Base-by-base conservation (phyloP, 2,113 vertebrate species). In the Poeciliopsis prolifica region DNA sequence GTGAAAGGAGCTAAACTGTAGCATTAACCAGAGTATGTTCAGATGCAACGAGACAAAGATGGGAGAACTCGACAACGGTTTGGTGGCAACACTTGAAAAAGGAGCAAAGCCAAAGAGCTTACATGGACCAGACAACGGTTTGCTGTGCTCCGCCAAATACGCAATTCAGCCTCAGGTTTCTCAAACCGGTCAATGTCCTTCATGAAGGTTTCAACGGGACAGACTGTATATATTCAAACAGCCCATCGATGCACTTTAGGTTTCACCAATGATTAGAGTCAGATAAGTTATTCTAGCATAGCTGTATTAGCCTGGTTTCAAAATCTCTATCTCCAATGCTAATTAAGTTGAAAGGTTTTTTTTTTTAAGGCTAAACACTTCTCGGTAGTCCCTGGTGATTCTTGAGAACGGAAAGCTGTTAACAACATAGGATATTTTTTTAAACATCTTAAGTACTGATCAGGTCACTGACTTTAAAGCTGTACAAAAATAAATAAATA, bases 1-100 rank as follows among this genome's bases (percentile, higher is more conserved):
- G 91, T 91, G 86, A 94, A 83, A 92, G 89, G 74, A 90, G 82
- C 74, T 63, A 75, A 44, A 82, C 84, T 61, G 76, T 76, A 78
- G 68, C 72, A 54, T 79, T 72, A 65, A 67, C 15, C 30, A 30
- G 26, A 69, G 61, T 60, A 24, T 24, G 28, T 5, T 69, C 61
- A 74, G 24, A 65, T 9, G 61, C 40, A 74, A 28, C 14, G 75
- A 76, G 67, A 70, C 69, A 44, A 51, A 66, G 44, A 48, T 1
- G 17, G 17, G 44, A 22, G 14, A 24, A 51, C 28, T 30, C 69
- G 74, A 61, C 51, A 70, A 65, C 29, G 68, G 77, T 82, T 48
- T 40, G 15, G 60, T 35, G 40, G 24, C 26, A 61, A 29, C 29
- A 28, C 14, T 48, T 48, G 44, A 58, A 58, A 58, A 58, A 10